These are phyloP conservation scores for Pemphigus obesinymphae DNA, from an alignment of 1,140 invertebrate genomes.

Conservation along the genomic window DNA sequence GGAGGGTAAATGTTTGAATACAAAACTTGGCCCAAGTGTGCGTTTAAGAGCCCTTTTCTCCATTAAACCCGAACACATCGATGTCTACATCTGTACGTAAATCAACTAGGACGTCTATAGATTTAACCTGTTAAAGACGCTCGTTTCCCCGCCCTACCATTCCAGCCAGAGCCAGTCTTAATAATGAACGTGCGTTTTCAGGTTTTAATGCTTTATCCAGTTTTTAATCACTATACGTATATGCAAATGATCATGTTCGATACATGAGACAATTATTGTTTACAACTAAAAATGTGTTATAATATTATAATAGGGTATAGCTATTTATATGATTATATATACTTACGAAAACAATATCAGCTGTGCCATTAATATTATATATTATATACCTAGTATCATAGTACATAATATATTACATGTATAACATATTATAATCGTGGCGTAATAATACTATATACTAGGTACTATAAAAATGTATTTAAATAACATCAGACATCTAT, in stretches of 20 bases:
- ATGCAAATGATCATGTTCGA: neutral
- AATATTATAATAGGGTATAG: too few species aligned
- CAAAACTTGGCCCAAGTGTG: slow-evolving; percentile 22
- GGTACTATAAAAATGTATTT: too few species aligned
- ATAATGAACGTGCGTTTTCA: neutral
- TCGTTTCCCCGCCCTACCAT: neutral
- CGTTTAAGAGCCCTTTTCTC: slow-evolving; percentile 19
- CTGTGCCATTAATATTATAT: too few species aligned
- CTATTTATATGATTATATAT: too few species aligned
- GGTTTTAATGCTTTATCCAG: neutral
- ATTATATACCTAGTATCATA: too few species aligned
- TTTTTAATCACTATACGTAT: neutral
- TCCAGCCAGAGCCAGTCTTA: neutral
- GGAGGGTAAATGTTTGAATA: slow-evolving; percentile 10
- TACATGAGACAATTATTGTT: neutral
- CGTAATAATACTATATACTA: too few species aligned
- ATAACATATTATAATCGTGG: too few species aligned
- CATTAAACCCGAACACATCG: slow-evolving; percentile 9
- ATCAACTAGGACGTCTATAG: neutral
- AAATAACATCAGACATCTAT: too few species aligned
- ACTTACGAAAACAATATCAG: too few species aligned
- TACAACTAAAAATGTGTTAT: too few species aligned
- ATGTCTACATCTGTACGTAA: slow-evolving; percentile 6
- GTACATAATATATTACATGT: too few species aligned
- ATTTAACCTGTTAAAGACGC: slow-evolving; percentile 13